A percentile compares a stretch with the other conserved stretches of the same genome.
Evolutionary conservation across 1,140 invertebrate species (phyloP).

Genomic region (Bradynema listronoti): DNA sequence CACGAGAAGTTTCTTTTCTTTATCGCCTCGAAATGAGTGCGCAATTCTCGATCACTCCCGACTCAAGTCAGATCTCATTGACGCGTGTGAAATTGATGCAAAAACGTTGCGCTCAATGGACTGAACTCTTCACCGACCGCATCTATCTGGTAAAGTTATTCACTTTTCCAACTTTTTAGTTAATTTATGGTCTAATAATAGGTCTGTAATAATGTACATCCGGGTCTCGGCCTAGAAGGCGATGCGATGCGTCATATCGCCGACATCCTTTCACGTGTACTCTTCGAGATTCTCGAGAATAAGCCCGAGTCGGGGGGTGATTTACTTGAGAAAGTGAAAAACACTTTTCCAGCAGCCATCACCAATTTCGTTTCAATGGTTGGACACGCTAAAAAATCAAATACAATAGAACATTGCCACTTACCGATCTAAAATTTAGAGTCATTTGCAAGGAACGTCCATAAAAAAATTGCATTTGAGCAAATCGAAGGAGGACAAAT

Average conservation of each 20-base stretch:
- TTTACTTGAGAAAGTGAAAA: constrained; percentile 29
- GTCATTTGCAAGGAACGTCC: constrained; percentile 16
- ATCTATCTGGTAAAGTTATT: constrained; percentile 16
- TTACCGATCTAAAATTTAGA: constrained; percentile 4
- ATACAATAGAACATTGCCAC: too few relatives aligned
- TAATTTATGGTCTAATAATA: neutral
- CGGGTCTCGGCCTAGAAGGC: constrained; percentile 35
- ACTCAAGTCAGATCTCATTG: too few relatives aligned
- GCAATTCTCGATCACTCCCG: too few relatives aligned
- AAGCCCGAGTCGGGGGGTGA: constrained; percentile 18
- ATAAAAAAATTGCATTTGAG: constrained; percentile 11
- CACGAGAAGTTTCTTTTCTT: too few relatives aligned
- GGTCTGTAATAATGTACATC: constrained; percentile 31
- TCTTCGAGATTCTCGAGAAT: constrained; percentile 29
- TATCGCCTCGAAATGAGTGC: too few relatives aligned
- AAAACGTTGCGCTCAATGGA: constrained; percentile 23
- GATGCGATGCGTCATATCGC: constrained; percentile 31
- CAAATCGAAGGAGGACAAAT: constrained; percentile 32
- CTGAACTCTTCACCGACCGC: constrained; percentile 24
- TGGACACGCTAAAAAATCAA: too few relatives aligned
- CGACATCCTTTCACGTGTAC: constrained; percentile 28
- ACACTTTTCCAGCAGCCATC: constrained; percentile 26
- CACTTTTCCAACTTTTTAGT: constrained; percentile 11
- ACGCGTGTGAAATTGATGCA: constrained; percentile 10
- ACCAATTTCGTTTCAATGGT: constrained; percentile 33